Evolutionary conservation across 1,140 invertebrate species (phyloP), one percentile per base, ranked within the genome.

Genomic region (Zaprionus nigranus): DNA sequence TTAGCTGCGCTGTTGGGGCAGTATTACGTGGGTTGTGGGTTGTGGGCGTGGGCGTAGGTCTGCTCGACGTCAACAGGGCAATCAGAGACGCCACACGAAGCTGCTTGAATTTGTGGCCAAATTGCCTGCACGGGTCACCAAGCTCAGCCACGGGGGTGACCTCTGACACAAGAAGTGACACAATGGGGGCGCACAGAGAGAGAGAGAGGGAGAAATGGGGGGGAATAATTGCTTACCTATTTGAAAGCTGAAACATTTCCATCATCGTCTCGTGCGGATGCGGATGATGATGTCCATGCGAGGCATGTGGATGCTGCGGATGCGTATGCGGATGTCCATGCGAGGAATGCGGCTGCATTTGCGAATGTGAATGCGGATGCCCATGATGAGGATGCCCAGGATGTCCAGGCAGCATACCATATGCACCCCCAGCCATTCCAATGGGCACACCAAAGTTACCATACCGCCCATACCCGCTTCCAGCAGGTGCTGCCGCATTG

Each of bases 181-280:
- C n/a, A n/a, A n/a, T n/a, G n/a, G n/a, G n/a, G n/a, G n/a, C n/a
- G n/a, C n/a, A n/a, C n/a, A n/a, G n/a, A n/a, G n/a, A n/a, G n/a
- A n/a, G n/a, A n/a, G n/a, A n/a, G n/a, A n/a, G n/a, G n/a, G 30
- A 4, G 11, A 22, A 20, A 30, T 13, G 24, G 7, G 28, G 24
- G 7, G 28, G 17, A 3, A 28, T 11, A 30, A n/a, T 59, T 13
- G 85, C 91, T 92, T 75, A 92, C 91, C 87, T 92, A 78, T 92
- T 92, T 7, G 91, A 92, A 15, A 92, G 82, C 74, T 92, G 91
- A 24, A 92, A 81, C 91, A 92, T 92, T 65, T 92, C 91, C 87
- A 92, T 84, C 91, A 92, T 92, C 46, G 82, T 85, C 65, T 92
- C 91, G 63, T 90, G 84, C 43, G 83, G 73, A 74, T 92, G 85